These are phyloP conservation scores for Hydrotaea diabolus DNA, from an alignment of 2,888 invertebrate species.

Conservation along the genomic window DNA sequence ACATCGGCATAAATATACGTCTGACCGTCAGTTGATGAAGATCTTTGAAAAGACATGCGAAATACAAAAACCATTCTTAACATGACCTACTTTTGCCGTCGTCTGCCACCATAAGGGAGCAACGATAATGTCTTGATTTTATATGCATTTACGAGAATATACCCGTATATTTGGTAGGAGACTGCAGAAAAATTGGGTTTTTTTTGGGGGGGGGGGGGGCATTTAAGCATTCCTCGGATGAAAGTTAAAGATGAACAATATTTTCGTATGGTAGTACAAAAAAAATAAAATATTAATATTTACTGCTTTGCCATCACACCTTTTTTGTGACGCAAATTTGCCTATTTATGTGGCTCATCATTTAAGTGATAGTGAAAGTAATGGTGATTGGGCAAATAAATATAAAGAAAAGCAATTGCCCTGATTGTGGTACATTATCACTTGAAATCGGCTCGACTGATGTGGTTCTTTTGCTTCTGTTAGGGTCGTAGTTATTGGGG, in stretches of 20 bases:
- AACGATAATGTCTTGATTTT: neutral
- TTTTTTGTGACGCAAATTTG: too few relatives aligned
- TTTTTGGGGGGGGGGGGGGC: slow-evolving; percentile 13
- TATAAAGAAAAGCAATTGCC: too few relatives aligned
- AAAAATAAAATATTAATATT: neutral
- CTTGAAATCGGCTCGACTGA: too few relatives aligned
- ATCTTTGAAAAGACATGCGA: neutral
- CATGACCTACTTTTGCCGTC: slow-evolving; percentile 47
- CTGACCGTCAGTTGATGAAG: neutral
- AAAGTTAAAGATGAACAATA: neutral
- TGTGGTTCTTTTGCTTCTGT: too few relatives aligned
- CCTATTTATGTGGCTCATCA: neutral
- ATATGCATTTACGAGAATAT: neutral
- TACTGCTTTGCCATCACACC: neutral
- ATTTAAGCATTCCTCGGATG: slow-evolving; percentile 24
- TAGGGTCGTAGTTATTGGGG: too few relatives aligned
- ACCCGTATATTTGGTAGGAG: neutral
- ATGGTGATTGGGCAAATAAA: too few relatives aligned
- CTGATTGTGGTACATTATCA: too few relatives aligned
- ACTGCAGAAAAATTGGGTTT: neutral
- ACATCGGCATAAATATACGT: too few relatives aligned
- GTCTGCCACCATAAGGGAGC: neutral
- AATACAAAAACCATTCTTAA: slow-evolving; percentile 39
- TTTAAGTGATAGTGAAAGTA: slow-evolving; percentile 40
- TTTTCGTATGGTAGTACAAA: neutral